These are phyloP conservation scores for Pseudoips prasinana DNA, from an alignment of 2,888 invertebrate species.

Conservation along the genomic window DNA sequence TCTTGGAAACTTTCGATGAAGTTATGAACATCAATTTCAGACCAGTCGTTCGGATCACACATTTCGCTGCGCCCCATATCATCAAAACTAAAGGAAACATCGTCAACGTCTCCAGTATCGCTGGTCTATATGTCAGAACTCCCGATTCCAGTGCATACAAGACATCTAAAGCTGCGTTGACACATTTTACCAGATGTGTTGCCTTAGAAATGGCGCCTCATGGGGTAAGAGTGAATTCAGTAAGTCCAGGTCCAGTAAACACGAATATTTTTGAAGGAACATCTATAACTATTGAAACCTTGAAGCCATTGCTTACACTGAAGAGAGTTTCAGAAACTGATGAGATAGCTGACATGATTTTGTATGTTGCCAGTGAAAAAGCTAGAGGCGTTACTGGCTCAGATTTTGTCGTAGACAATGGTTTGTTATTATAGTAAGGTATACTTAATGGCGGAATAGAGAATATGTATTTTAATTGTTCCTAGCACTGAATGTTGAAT, in stretches of 20 bases:
- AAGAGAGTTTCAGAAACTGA: slow-evolving; percentile 33
- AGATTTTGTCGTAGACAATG: not conserved
- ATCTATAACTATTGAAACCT: slow-evolving; percentile 8
- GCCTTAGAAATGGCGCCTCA: slow-evolving; percentile 86
- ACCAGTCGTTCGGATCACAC: slow-evolving; percentile 26
- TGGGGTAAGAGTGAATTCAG: slow-evolving; percentile 85
- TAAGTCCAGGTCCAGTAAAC: slow-evolving; percentile 42
- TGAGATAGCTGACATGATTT: slow-evolving; percentile 36
- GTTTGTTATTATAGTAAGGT: too few relatives aligned
- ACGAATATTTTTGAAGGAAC: slow-evolving; percentile 71
- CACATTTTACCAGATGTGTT: slow-evolving; percentile 36
- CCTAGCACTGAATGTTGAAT: too few relatives aligned
- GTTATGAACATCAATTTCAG: slow-evolving; percentile 33
- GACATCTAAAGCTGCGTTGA: slow-evolving; percentile 40
- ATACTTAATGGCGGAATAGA: too few relatives aligned
- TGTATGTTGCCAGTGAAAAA: slow-evolving; percentile 12
- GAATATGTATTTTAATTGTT: too few relatives aligned
- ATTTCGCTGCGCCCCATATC: slow-evolving; percentile 33
- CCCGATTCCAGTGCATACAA: not conserved
- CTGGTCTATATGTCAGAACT: not conserved
- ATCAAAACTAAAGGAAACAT: slow-evolving; percentile 40
- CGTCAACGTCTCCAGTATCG: slow-evolving; percentile 35
- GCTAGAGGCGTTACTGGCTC: not conserved
- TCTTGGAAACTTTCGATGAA: slow-evolving; percentile 30
- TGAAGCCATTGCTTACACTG: slow-evolving; percentile 24